Evolutionary conservation across 2,113 vertebrate species (phyloP).

Genomic region (Tychaedon coryphoeus): DNA sequence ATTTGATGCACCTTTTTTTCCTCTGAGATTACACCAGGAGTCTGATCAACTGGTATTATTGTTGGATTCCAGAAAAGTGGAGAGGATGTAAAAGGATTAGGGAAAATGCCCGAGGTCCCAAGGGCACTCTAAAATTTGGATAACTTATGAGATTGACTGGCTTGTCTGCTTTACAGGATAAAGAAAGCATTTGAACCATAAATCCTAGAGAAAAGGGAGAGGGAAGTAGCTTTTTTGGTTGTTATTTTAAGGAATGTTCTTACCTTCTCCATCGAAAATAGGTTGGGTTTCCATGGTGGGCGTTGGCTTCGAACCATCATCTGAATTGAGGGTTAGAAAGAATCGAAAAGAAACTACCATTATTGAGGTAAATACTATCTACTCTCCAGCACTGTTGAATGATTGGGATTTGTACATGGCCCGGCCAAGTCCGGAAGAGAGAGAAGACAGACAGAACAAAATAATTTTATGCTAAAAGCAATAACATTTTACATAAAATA

Average conservation of each 20-base stretch:
- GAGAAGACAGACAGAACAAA: conserved; percentile 15
- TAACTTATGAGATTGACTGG: conserved; percentile 21
- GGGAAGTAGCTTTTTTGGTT: not conserved
- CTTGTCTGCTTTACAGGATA: conserved; percentile 13
- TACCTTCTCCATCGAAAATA: conserved; percentile 91
- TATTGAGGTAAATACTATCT: conserved; percentile 99
- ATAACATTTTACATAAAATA: not conserved
- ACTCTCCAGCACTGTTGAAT: conserved; percentile 99
- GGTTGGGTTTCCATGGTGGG: conserved; percentile 93
- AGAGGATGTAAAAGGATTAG: conserved; percentile 39
- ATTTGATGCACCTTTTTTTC: not conserved
- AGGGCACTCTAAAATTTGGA: conserved; percentile 14
- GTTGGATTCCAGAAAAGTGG: conserved; percentile 15
- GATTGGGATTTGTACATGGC: conserved; percentile 96
- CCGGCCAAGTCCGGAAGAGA: conserved; percentile 81
- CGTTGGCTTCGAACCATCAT: conserved; percentile 94
- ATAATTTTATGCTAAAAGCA: not conserved
- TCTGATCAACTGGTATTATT: conserved; percentile 44
- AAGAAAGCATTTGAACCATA: not conserved
- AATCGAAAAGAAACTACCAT: conserved; percentile 99
- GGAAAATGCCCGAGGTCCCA: conserved; percentile 25
- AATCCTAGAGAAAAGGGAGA: not conserved
- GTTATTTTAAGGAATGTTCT: conserved; percentile 15
- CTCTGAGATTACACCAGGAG: not conserved
- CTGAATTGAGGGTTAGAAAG: conserved; percentile 99